These are phyloP conservation scores for Epinotia bilunana DNA, from an alignment of 2,888 invertebrate genomes.

Conservation along the genomic window DNA sequence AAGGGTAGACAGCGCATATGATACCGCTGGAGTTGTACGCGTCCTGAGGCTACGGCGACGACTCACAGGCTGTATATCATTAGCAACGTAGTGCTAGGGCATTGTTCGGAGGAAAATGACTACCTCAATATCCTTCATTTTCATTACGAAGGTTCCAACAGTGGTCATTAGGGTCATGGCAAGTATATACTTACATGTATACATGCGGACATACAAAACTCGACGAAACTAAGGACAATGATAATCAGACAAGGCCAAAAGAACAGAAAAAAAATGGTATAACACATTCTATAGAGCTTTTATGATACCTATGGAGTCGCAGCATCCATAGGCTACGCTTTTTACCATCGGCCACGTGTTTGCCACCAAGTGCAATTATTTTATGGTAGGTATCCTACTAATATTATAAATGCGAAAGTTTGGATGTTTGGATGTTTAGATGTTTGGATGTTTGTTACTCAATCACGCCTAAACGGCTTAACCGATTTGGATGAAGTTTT, in stretches of 20 bases:
- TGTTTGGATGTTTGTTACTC: no score
- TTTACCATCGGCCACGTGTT: no score
- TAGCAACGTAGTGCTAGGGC: background rate
- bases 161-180: slow-evolving; percentile 7
- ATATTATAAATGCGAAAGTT: no score
- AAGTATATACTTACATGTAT: background rate
- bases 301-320: background rate
- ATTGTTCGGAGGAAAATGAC: background rate
- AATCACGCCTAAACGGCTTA: no score
- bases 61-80: background rate
- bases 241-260: slow-evolving; percentile 1
- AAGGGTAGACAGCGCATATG: no score
- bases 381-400: no score
- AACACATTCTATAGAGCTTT: no score
- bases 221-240: background rate
- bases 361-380: no score
- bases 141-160: background rate
- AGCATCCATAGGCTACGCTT: no score
- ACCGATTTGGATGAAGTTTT: no score
- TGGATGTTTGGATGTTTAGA: no score
- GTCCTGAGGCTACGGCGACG: background rate
- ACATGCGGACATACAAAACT: background rate
- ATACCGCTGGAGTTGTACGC: no score
- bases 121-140: background rate
- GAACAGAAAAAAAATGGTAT: background rate